Base-by-base conservation (phyloP, 2,888 invertebrate species). In the Amiota minor region DNA sequence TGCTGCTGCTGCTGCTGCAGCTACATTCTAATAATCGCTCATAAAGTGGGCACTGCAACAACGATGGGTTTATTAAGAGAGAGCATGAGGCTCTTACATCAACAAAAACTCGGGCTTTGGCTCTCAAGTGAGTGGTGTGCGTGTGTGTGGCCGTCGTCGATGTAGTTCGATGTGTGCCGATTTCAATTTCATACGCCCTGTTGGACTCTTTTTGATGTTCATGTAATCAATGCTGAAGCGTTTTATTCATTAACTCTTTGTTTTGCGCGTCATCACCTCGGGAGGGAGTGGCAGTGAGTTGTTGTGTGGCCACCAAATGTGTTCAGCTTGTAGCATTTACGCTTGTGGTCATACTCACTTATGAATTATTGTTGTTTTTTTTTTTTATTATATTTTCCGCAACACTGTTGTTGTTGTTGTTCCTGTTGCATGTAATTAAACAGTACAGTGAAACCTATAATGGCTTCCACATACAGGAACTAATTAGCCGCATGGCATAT, bases 131-230 rank as follows among this genome's bases (percentile, higher is more conserved):
- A 46, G 9, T 65, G 10, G 10, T 12, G 65, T 16, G 10, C 65
- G 71, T 69, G 76, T 77, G 83, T 86, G 83, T 86, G 84, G 84
- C 84, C 86, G 72, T 20, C 59, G n/a, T 62, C 45, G 16, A 9
- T 11, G 3, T 47, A 10, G 47, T 64, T 69, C 53, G 59, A 50
- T 71, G 75, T 76, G 77, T 20, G 76, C 83, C 79, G 76, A 81
- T 84, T 82, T 78, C 80, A 83, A 83, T 83, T 83, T 83, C 85
- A 83, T 86, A 81, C 83, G 85, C 83, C 83, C 83, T 75, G 86
- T 86, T 80, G 83, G 86, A 84, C 74, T 82, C 77, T 59, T 35
- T n/a, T 23, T 11, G 55, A 35, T 4, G 9, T 11, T 6, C 14
- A 56, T 35, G 62, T 70, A 70, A 70, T 74, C 75, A 70, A 72